A percentile compares a stretch with the other conserved stretches of the same genome.
These are phyloP conservation scores for Podocnemis expansa DNA, from an alignment of 2,113 vertebrate genomes.

Conservation along the genomic window DNA sequence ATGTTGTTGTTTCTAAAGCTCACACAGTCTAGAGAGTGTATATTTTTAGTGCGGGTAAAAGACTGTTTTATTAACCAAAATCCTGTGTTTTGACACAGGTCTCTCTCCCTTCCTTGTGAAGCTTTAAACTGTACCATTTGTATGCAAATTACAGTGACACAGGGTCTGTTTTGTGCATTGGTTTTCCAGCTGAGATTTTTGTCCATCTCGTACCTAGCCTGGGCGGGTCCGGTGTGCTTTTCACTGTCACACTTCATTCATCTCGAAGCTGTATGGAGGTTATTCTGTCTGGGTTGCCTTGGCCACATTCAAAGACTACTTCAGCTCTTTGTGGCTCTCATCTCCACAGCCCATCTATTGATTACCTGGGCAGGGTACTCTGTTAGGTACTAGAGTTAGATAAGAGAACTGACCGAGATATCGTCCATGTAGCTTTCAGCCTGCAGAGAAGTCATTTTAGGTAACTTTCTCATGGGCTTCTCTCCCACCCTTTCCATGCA, in stretches of 20 bases:
- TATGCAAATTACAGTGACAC: background rate
- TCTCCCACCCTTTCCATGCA: background rate
- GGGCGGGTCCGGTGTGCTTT: background rate
- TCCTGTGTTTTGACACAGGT: accelerated
- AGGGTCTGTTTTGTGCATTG: background rate
- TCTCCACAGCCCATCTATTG: background rate
- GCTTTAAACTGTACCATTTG: conserved; percentile 3
- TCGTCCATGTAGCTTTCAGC: background rate
- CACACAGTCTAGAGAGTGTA: accelerated
- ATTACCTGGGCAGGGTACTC: background rate
- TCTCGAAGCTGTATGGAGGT: background rate
- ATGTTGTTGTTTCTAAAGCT: background rate
- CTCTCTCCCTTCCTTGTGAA: background rate
- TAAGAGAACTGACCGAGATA: background rate
- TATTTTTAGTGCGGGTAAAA: background rate
- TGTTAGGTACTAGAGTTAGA: background rate
- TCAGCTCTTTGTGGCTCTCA: background rate
- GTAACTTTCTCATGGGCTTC: accelerated
- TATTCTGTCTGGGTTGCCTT: conserved; percentile 15
- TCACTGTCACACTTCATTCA: background rate
- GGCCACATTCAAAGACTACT: conserved; percentile 1
- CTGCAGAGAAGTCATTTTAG: background rate
- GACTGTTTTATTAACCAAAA: background rate
- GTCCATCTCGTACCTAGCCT: background rate
- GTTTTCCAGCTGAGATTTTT: background rate